A percentile compares a stretch with the other conserved stretches of the same genome.
Conservation (phyloP, 2,797 vertebrate genomes). For the Streptopelia turtur region DNA sequence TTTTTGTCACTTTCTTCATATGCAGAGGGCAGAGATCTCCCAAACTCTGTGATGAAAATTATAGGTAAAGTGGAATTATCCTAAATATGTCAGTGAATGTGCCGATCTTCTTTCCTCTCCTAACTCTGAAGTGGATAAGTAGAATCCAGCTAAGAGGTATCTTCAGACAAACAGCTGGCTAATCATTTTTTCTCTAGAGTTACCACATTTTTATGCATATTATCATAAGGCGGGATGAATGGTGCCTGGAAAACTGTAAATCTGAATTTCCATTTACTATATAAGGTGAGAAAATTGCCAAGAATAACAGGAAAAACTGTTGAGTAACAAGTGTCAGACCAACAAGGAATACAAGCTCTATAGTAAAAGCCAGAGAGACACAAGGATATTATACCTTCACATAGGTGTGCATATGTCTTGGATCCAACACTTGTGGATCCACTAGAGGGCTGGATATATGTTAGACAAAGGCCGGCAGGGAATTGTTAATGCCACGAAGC, state of each 20-base stretch:
- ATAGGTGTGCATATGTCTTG: neutral
- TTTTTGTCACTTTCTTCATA: neutral
- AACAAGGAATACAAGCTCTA: neutral
- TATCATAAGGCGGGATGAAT: neutral
- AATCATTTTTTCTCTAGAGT: neutral
- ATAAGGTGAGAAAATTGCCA: neutral
- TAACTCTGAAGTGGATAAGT: neutral
- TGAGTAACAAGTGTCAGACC: neutral
- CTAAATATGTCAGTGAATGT: neutral
- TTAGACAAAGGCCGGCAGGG: neutral
- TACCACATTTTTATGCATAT: neutral
- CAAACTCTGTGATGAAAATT: neutral
- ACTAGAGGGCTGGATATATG: neutral
- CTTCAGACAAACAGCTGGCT: neutral
- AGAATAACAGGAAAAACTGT: neutral
- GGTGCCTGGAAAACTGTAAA: neutral
- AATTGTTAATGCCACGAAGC: neutral
- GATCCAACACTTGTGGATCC: neutral
- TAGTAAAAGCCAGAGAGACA: neutral
- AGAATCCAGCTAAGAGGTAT: constrained; percentile 5
- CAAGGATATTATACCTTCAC: neutral
- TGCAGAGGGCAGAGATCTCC: neutral
- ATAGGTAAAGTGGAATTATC: neutral
- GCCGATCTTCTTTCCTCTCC: neutral
- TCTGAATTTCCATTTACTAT: neutral